Conservation (phyloP, 2,888 invertebrate species). For the Sphaerophoria rueppellii region DNA sequence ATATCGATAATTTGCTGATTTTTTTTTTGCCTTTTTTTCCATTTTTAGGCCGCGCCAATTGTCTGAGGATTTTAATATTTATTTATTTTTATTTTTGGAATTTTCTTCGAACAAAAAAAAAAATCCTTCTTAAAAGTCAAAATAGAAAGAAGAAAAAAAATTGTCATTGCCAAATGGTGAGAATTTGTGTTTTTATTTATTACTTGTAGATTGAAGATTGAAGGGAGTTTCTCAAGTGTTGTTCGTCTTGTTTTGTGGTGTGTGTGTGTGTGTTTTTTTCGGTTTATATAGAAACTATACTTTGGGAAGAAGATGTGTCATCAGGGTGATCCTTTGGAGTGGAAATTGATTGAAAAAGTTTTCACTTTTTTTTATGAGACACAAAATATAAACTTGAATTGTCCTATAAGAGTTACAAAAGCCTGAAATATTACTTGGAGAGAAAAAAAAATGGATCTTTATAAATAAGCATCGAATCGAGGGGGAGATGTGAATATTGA, state of each 20-base stretch:
- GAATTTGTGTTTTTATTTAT: constrained; percentile 56
- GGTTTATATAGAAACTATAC: constrained; percentile 42
- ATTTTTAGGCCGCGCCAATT: constrained; percentile 63
- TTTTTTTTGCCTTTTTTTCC: neutral
- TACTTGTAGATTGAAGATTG: constrained; percentile 6
- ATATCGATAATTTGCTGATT: constrained; percentile 71
- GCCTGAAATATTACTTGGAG: constrained; percentile 23
- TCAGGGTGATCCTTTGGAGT: constrained; percentile 48
- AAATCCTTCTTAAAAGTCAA: too few relatives aligned
- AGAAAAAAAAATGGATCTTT: neutral
- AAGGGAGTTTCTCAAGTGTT: constrained; percentile 31
- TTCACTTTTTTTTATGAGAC: constrained; percentile 54
- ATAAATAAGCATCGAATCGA: neutral
- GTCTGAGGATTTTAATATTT: constrained; percentile 55
- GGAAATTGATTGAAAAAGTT: constrained; percentile 71
- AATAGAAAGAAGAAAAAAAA: neutral
- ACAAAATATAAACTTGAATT: constrained; percentile 40
- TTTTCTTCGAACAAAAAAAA: neutral
- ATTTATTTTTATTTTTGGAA: constrained; percentile 29
- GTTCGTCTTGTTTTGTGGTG: constrained; percentile 24
- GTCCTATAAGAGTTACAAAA: neutral
- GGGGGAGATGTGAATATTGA: neutral
- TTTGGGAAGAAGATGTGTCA: constrained; percentile 47
- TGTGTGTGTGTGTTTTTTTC: constrained; percentile 20
- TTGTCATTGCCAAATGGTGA: constrained; percentile 48